Conservation (phyloP, 37 sponge, comb jelly and placozoan species). For the Chondrilla cf. caribensis region DNA sequence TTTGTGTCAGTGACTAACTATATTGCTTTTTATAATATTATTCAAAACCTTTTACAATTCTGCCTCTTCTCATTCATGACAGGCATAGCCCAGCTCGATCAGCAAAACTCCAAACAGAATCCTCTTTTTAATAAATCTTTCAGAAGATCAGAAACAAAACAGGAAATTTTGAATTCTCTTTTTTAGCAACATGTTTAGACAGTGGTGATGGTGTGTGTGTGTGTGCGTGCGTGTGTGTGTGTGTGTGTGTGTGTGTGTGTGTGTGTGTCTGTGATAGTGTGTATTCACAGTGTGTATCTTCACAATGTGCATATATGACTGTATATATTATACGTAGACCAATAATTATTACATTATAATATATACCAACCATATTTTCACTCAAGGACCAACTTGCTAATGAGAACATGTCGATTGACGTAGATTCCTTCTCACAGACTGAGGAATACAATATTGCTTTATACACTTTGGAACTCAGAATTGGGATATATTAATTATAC, state of each 20-base stretch:
- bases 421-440: too few species aligned
- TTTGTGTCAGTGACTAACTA: neutral
- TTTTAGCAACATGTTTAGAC: slow-evolving; percentile 83
- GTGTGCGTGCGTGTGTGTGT: slow-evolving; percentile 2
- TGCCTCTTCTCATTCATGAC: neutral
- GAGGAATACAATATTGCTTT: too few species aligned
- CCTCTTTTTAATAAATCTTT: slow-evolving; percentile 92
- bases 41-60: neutral
- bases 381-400: too few species aligned
- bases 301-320: too few species aligned
- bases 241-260: neutral
- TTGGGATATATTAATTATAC: too few species aligned
- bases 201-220: slow-evolving; percentile 1
- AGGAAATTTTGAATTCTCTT: slow-evolving; percentile 88
- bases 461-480: too few species aligned
- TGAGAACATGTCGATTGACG: too few species aligned
- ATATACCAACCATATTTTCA: too few species aligned
- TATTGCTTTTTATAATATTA: neutral
- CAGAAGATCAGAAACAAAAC: slow-evolving; percentile 93
- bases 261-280: neutral
- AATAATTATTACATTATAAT: too few species aligned
- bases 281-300: slow-evolving; percentile 1
- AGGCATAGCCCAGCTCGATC: slow-evolving; percentile 15
- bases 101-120: slow-evolving; percentile 93
- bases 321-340: too few species aligned